Evolutionary conservation across 2,797 vertebrate species (phyloP).

Genomic region (Lepidocolaptes lacrymiger): DNA sequence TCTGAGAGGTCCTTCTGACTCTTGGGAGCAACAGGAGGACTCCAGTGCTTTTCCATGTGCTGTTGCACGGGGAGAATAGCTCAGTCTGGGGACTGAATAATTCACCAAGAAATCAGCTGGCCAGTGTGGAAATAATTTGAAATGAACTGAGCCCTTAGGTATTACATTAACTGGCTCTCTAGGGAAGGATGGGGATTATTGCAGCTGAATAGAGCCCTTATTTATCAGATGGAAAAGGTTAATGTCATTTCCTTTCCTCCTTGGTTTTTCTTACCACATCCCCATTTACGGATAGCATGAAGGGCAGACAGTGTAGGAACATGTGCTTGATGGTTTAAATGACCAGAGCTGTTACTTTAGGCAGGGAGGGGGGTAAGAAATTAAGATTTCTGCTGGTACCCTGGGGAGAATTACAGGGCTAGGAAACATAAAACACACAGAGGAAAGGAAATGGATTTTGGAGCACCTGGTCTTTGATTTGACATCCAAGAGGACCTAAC

Average conservation of each 20-base stretch:
- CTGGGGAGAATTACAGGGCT: constrained; percentile 50
- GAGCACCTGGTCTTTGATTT: constrained; percentile 69
- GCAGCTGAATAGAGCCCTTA: constrained; percentile 62
- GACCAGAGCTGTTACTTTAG: constrained; percentile 36
- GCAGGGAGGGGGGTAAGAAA: background rate
- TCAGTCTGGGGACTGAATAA: constrained; percentile 22
- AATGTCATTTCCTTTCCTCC: constrained; percentile 68
- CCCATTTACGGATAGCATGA: constrained; percentile 55
- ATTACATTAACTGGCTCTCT: constrained; percentile 56
- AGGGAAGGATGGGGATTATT: constrained; percentile 65
- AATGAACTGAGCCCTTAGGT: constrained; percentile 57
- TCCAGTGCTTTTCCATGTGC: background rate
- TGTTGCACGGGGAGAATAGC: background rate
- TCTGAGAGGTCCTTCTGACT: background rate
- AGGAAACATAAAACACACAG: constrained; percentile 66
- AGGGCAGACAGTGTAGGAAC: constrained; percentile 60
- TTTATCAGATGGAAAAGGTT: constrained; percentile 72
- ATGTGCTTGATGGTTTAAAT: constrained; percentile 49
- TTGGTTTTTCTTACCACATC: constrained; percentile 48
- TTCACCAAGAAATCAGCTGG: constrained; percentile 62
- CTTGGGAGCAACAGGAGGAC: background rate
- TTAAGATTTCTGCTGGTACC: constrained; percentile 57
- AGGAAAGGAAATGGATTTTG: constrained; percentile 60
- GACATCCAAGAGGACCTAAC: constrained; percentile 15
- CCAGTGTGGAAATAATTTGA: constrained; percentile 52